Base-by-base conservation (phyloP, 92 coral and sea anemone genomes). In the Actinernus sp. region DNA sequence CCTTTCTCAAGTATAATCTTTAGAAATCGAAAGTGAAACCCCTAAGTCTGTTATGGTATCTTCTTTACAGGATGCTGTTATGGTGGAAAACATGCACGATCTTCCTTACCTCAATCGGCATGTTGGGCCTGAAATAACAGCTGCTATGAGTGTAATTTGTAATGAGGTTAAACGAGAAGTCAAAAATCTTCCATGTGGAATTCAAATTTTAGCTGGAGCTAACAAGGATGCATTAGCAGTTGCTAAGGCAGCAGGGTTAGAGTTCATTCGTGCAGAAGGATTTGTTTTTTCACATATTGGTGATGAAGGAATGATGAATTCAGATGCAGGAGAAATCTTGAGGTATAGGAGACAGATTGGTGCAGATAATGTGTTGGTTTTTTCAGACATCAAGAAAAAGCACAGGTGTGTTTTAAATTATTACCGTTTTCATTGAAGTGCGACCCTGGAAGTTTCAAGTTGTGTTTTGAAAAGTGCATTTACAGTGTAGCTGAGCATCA, bases 21-120 rank as follows among this genome's bases (percentile, higher is more conserved):
- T n/a, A n/a, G n/a, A n/a, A n/a, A n/a, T n/a, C n/a, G n/a, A n/a
- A n/a, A n/a, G n/a, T n/a, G n/a, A n/a, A n/a, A n/a, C n/a, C n/a
- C n/a, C n/a, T n/a, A n/a, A n/a, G n/a, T n/a, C n/a, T n/a, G n/a
- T n/a, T n/a, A n/a, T n/a, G n/a, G n/a, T n/a, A n/a, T n/a, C n/a
- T 18, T 30, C 63, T 55, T 51, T 46, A 37, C 63, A 94, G 98
- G 98, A 94, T 87, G 98, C 97, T 30, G 74, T 94, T 1, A 71
- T 94, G 89, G 77, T 94, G 25, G 98, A 91, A 45, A 94, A 94
- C 71, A 94, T 94, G 97, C 97, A 94, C 51, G 98, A 94, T 37
- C 78, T 92, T 8, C 98, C 98, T 1, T 94, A 94, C 57, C 92
- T 94, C 4, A 94, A 94, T 73, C 95, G 91, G 50, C 79, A 77